These are phyloP conservation scores for Nannospalax galili DNA, from an alignment of 2,113 vertebrate genomes.

Conservation along the genomic window DNA sequence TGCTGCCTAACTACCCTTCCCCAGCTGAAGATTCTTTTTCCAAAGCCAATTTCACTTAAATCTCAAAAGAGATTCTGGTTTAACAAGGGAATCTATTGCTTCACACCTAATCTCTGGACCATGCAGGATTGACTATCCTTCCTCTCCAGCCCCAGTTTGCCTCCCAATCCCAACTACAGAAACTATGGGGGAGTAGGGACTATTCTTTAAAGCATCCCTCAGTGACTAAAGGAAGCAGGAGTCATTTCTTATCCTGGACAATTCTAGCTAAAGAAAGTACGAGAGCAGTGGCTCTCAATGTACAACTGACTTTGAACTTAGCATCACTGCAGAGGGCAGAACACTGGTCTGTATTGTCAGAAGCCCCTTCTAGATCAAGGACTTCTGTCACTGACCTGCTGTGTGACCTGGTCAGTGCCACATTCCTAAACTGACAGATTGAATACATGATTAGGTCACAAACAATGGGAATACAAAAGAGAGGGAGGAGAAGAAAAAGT, in stretches of 20 bases:
- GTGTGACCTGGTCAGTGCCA: not conserved
- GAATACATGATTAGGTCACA: not conserved
- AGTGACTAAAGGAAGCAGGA: conserved; percentile 9
- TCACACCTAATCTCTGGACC: not conserved
- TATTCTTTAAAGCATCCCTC: conserved; percentile 48
- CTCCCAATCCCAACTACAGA: not conserved
- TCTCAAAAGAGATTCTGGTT: conserved; percentile 42
- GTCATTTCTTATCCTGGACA: conserved; percentile 1
- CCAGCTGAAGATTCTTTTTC: conserved; percentile 41
- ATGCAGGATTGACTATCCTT: not conserved
- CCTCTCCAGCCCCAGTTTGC: not conserved
- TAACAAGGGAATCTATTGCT: not conserved
- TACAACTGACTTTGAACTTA: conserved; percentile 57
- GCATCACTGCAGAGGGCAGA: not conserved
- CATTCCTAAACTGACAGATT: not conserved
- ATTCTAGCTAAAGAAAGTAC: conserved; percentile 50
- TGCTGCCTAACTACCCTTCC: not conserved
- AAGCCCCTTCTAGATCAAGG: conserved; percentile 10
- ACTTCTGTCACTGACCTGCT: conserved; percentile 3
- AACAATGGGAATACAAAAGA: conserved; percentile 30
- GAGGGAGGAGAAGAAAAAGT: not conserved
- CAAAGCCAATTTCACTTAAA: conserved; percentile 41
- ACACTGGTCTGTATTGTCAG: conserved; percentile 15
- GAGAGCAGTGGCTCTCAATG: not conserved
- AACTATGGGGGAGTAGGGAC: not conserved